Base-by-base conservation (phyloP, 1,140 invertebrate species). In the Mycetomoellerius zeteki region DNA sequence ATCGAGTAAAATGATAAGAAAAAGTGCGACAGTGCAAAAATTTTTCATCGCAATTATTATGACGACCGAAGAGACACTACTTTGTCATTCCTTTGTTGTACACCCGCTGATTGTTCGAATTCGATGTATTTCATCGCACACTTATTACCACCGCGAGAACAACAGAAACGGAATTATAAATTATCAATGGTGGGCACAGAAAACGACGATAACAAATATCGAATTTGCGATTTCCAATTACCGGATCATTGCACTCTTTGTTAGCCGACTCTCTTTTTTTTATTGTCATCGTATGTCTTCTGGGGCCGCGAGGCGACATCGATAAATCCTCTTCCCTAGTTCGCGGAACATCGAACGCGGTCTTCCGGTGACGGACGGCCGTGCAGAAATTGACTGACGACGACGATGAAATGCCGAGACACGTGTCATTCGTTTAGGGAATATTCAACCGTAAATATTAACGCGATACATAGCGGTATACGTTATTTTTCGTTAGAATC, bases 301-400 rank as follows among this genome's bases (percentile, higher is more conserved):
- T 67, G 76, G 72, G 16, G 47, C 71, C 24, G 24, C 69, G 58
- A 69, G 65, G 78, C 65, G 76, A 86, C 80, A 19, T 37, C 71
- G 67, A 86, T 89, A 86, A 67, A 90, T 89, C 86, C n/a, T 14
- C 56, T 76, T 27, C 33, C 54, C 73, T 88, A 71, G 81, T 86
- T 81, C 62, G 56, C 30, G 14, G n/a, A 16, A 82, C 69, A 54
- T 81, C 85, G 84, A 69, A 50, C 71, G 8, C 37, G 21, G 19
- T 37, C 60, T 82, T 82, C 73, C 76, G 80, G 56, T 81, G 84
- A 86, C 71, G 64, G 60, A 77, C 69, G 80, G 4, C n/a, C 80
- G 37, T 33, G 69, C 54, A 50, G 54, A 84, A 73, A 84, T 84
- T 84, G 80, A 82, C 80, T 73, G 80, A 84, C 80, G 80, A 84